Evolutionary conservation across 2,888 invertebrate species (phyloP).

Genomic region (Coleophora deauratella): DNA sequence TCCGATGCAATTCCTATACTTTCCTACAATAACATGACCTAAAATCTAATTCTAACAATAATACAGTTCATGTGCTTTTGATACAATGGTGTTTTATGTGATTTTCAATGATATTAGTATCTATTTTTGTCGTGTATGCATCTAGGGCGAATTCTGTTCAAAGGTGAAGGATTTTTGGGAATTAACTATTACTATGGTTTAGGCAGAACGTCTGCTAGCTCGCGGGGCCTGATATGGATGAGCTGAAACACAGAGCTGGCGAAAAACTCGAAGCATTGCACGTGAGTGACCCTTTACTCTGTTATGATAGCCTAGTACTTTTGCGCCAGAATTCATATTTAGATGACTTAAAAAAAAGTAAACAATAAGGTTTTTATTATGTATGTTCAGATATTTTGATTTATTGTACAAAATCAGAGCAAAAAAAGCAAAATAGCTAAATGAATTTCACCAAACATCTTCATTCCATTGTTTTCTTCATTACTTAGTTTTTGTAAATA

Average conservation of each 20-base stretch:
- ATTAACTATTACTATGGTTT: conserved; percentile 42
- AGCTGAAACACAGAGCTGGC: conserved; percentile 56
- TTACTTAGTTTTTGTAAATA: no score
- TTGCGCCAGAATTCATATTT: conserved; percentile 30
- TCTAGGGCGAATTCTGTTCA: conserved; percentile 60
- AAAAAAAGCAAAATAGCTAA: no score
- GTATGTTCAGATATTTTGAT: no score
- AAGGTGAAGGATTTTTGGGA: conserved; percentile 65
- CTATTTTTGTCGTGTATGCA: conserved; percentile 59
- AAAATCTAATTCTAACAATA: no score
- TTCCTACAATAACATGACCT: no score
- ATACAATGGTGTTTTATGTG: conserved; percentile 9
- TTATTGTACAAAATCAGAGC: no score
- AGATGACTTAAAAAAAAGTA: no score
- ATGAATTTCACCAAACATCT: no score
- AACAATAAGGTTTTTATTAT: no score
- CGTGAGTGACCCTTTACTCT: conserved; percentile 42
- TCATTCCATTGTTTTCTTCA: no score
- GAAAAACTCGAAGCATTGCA: conserved; percentile 66
- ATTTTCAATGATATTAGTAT: conserved; percentile 37
- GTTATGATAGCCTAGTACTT: conserved; percentile 39
- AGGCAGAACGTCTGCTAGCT: conserved; percentile 35
- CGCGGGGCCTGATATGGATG: conserved; percentile 54
- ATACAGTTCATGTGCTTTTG: no score
- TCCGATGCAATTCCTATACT: no score